Base-by-base conservation (phyloP, 2,113 vertebrate genomes). In the Cebus imitator region DNA sequence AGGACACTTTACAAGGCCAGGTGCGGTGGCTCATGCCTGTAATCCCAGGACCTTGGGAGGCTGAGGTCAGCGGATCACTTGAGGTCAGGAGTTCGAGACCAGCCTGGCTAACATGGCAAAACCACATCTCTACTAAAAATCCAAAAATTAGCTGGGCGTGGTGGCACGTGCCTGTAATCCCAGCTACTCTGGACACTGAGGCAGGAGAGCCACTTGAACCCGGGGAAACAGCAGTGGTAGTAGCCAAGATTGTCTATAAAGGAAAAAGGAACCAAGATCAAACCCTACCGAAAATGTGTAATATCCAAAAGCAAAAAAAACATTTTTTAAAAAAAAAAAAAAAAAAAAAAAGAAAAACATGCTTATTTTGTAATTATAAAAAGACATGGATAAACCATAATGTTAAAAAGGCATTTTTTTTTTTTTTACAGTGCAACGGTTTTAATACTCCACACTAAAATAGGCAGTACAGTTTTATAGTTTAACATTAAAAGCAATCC, bases 371-470 rank as follows among this genome's bases (percentile, higher is more conserved):
- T 64, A 64, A 64, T 32, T 32, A 64, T 64, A 32, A 64, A 64
- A 64, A 64, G 27, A 32, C 61, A 64, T 30, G 61, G 61, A 64
- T 64, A 64, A 64, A 64, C 61, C 12, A 64, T 6, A 64, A 32
- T 64, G 61, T 32, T 30, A 64, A 64, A 64, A 30, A 64, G 27
- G 27, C 30, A 64, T 40, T 40, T 40, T 40, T 40, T 37, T 40
- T 37, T 40, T 40, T 40, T 40, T 96, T 83, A 89, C 48, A 87
- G 90, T 68, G 58, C 80, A 94, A 87, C 45, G 57, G 37, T 70
- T 98, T 98, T 98, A 98, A 98, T 98, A 82, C 88, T 81, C 80
- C 87, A 92, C 88, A 58, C 66, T 89, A 92, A 96, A 91, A 87
- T 8, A 93, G 57, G 79, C 32, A 32, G 87, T 88, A 87, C 12